phyloP scores from a whole-genome alignment of 2,113 vertebrate genomes.

The Halichoeres trimaculatus region DNA sequence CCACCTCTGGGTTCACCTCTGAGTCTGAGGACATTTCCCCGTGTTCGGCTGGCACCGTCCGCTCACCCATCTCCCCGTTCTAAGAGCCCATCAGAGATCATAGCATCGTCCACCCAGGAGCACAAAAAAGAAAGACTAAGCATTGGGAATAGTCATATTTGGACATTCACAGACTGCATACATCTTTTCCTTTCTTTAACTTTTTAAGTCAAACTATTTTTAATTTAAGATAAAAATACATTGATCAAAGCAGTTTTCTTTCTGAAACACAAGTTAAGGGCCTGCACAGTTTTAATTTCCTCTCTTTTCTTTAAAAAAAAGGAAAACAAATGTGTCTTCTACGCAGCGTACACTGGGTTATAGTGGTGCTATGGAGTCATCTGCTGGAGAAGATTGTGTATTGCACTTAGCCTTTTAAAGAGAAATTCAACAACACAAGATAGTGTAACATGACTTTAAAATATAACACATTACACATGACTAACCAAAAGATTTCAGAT shows the following conservation, averaged over 20 bases:
- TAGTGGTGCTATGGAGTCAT: slow-evolving; percentile 37
- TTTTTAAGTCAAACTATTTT: neutral
- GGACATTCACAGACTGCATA: slow-evolving; percentile 20
- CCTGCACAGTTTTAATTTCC: slow-evolving; percentile 19
- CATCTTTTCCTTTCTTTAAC: neutral
- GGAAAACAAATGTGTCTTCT: slow-evolving; percentile 9
- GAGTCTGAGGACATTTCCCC: slow-evolving; percentile 95
- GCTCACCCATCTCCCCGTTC: slow-evolving; percentile 95
- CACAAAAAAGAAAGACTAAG: slow-evolving; percentile 4
- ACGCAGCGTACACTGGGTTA: slow-evolving; percentile 6
- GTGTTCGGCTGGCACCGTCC: slow-evolving; percentile 93
- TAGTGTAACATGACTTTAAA: neutral
- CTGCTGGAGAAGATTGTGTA: slow-evolving; percentile 48
- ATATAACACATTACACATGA: slow-evolving; percentile 9
- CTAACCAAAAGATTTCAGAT: neutral
- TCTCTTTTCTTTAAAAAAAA: neutral
- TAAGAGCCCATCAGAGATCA: slow-evolving; percentile 73
- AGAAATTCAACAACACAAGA: neutral
- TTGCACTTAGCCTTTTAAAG: slow-evolving; percentile 27
- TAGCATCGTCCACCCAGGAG: neutral
- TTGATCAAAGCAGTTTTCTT: neutral
- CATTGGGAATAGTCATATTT: slow-evolving; percentile 10
- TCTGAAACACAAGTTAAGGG: slow-evolving; percentile 20
- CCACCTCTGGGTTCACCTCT: slow-evolving; percentile 89
- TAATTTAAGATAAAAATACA: slow-evolving; percentile 11